These are phyloP conservation scores for Dolichallabes microphthalmus DNA, from an alignment of 2,113 vertebrate species.

Conservation along the genomic window DNA sequence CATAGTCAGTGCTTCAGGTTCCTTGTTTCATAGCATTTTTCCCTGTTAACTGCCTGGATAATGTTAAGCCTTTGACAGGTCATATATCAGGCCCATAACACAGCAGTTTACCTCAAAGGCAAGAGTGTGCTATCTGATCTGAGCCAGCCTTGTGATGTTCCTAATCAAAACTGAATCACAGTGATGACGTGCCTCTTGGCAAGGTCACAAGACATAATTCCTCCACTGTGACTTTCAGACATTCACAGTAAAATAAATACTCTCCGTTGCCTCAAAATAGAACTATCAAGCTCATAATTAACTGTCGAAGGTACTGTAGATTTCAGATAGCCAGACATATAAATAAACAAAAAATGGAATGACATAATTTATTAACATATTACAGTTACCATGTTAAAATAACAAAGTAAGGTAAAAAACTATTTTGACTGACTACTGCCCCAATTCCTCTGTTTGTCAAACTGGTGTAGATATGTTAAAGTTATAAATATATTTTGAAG, in stretches of 20 bases:
- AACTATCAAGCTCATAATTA: background rate
- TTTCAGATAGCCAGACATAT: background rate
- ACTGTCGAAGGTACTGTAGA: background rate
- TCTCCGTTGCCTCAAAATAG: background rate
- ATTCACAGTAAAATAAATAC: background rate
- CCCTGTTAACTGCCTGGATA: background rate
- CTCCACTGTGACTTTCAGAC: conserved; percentile 41
- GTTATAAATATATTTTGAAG: no score
- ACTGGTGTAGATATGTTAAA: no score
- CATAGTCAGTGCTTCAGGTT: background rate
- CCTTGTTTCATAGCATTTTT: background rate
- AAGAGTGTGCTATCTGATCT: conserved; percentile 41
- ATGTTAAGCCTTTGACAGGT: background rate
- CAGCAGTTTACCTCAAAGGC: background rate
- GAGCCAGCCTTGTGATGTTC: conserved; percentile 28
- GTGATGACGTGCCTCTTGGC: conserved; percentile 48
- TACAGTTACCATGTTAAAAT: background rate
- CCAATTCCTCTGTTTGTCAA: no score
- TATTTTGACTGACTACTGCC: no score
- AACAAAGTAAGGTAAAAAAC: no score
- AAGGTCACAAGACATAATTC: conserved; percentile 60
- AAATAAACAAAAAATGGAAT: background rate
- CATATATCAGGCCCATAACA: background rate
- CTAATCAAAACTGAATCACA: conserved; percentile 52
- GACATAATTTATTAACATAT: background rate